phyloP scores from a whole-genome alignment of 2,113 vertebrate species.

The Neolamprologus ventralis region DNA sequence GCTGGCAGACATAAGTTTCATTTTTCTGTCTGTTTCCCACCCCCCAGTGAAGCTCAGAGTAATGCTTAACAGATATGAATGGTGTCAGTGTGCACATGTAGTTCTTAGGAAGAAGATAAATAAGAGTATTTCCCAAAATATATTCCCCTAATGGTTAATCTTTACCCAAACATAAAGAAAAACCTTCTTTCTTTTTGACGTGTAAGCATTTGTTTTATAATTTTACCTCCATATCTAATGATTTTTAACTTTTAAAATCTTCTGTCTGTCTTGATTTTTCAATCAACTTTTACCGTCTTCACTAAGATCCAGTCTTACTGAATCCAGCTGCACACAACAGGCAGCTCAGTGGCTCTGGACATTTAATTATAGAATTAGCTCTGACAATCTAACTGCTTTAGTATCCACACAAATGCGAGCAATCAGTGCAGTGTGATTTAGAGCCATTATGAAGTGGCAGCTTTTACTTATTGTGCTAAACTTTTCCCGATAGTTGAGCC shows the following conservation, averaged over 20 bases:
- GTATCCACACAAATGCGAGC: background rate
- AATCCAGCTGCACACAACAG: background rate
- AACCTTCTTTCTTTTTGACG: background rate
- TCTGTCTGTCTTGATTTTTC: background rate
- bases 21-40: background rate
- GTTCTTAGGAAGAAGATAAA: background rate
- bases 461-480: background rate
- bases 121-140: background rate
- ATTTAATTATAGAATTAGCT: background rate
- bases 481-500: background rate
- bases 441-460: background rate
- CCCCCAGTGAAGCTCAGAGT: background rate
- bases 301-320: background rate
- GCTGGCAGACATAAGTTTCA: background rate
- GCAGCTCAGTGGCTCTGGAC: background rate
- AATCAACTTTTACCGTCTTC: background rate
- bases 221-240: background rate
- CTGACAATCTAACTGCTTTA: background rate
- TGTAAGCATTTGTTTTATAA: accelerated
- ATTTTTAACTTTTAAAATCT: background rate
- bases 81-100: background rate
- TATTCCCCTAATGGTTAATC: background rate
- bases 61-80: background rate
- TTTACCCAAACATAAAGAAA: background rate
- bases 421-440: background rate